Base-by-base conservation (phyloP, 2,888 invertebrate species). In the Eucera pruinosa region DNA sequence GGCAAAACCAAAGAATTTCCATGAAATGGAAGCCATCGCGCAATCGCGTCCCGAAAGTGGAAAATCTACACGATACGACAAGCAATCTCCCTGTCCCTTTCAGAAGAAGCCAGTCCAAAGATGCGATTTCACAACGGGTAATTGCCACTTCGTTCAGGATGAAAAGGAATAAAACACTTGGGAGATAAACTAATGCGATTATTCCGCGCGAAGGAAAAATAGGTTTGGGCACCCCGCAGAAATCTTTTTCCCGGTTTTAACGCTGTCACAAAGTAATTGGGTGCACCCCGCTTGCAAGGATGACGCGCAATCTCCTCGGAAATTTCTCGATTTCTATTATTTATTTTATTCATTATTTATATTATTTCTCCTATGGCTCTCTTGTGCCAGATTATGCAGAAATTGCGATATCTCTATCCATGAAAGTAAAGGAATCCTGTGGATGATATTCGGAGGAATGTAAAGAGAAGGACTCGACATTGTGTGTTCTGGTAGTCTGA, bases 101-200 rank as follows among this genome's bases (percentile, higher is more conserved):
- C 47, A 36, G 61, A 47, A 33, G 33, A 47, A 36, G 18, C 15
- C 45, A 20, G 33, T 47, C 23, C 47, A 47, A 61, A 61, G 45
- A 61, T 61, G 71, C 60, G 72, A 73, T 73, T 73, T 71, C 72
- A 54, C 52, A 54, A 69, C 52, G 60, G 39, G 54, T 72, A 72
- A 72, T 72, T 72, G 71, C 71, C 71, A 72, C 71, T 60, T 52
- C 45, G 72, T 72, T 52, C 60, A 54, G 52, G 60, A 72, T 54
- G 71, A 72, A 70, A 72, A 72, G 71, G 60, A 60, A 72, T 73
- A 72, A 73, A 73, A 55, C 61, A 41, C 72, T 71, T 55, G 55
- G 48, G 55, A 62, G 72, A 73, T 73, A 73, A 62, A 61, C 72
- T 73, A 71, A 73, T 47, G 45, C 73, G 72, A 73, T 73, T 73